Evolutionary conservation across 2,797 vertebrate genomes (phyloP), one percentile per base, ranked within the genome.

Genomic region (Adelosebastes latens): DNA sequence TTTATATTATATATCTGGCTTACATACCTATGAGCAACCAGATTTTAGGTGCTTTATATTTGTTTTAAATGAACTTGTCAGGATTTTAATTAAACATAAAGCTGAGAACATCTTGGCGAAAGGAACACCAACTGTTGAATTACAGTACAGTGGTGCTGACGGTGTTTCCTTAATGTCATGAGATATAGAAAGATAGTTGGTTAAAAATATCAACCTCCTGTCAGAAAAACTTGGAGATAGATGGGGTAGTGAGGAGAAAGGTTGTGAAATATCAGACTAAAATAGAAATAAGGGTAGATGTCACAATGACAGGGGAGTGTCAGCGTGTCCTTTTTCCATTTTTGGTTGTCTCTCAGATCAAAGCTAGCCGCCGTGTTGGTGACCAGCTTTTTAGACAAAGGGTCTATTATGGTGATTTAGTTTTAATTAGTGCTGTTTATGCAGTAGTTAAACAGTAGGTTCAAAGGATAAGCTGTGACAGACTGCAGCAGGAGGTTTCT

Each of bases 371-470:
- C 64, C 59, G 46, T 59, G 61, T 76, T n/a, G 49, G 18, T 62
- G 49, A 80, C 62, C 61, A 27, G n/a, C 49, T 64, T 71, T 46
- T 27, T 4, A 83, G 66, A 80, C 73, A 56, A 75, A 77, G 60
- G 25, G 8, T 77, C 56, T 55, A 71, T 72, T 75, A 81, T 75
- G 36, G 53, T 75, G 79, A 84, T 87, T 72, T 68, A 6, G 11
- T 68, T 76, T 82, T 72, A 84, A 80, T 89, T 78, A 67, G 29
- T 24, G n/a, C 46, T 72, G 55, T 76, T 84, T 84, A 75, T 69
- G 39, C 16, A 42, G 12, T 29, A 75, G 64, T 77, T 82, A 18
- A 77, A 68, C 34, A 13, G 62, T 31, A 12, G 8, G 39, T 88
- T 91, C 49, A 88, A 82, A 86, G 77, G 55, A 79, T 60, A 56